Evolutionary conservation across 1,140 invertebrate species (phyloP).

Genomic region (Trypoxylus dichotomus): DNA sequence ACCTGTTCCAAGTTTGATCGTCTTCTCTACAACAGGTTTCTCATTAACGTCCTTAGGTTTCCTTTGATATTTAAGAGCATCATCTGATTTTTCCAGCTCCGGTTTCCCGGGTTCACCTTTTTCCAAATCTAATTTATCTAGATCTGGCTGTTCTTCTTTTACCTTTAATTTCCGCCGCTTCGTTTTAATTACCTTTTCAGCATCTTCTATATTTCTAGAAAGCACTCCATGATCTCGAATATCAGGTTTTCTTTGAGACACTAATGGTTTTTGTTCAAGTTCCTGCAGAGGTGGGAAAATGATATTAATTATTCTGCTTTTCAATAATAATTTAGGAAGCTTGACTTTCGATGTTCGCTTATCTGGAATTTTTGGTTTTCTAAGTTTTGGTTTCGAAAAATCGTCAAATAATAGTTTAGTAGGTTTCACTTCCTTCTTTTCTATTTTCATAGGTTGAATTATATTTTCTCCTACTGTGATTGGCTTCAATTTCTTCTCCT

Average conservation of each 20-base stretch:
- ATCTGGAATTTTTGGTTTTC: slow-evolving; percentile 44
- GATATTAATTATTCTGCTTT: slow-evolving; percentile 63
- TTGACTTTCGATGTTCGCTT: slow-evolving; percentile 52
- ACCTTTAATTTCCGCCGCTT: slow-evolving; percentile 64
- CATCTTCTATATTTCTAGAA: slow-evolving; percentile 71
- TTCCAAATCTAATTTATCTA: slow-evolving; percentile 38
- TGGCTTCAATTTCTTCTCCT: slow-evolving; percentile 31
- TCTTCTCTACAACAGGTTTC: slow-evolving; percentile 58
- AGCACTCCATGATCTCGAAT: slow-evolving; percentile 63
- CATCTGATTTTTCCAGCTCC: slow-evolving; percentile 38
- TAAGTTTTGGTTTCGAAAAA: slow-evolving; percentile 51
- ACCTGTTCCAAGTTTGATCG: slow-evolving; percentile 57
- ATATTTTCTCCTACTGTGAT: slow-evolving; percentile 31
- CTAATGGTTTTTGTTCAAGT: slow-evolving; percentile 55
- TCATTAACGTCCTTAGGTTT: slow-evolving; percentile 46
- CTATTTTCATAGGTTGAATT: slow-evolving; percentile 41
- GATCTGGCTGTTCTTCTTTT: slow-evolving; percentile 66
- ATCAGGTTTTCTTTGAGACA: slow-evolving; percentile 59
- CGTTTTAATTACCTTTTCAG: slow-evolving; percentile 62
- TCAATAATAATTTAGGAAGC: slow-evolving; percentile 66
- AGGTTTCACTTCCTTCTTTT: slow-evolving; percentile 41
- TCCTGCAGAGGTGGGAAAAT: slow-evolving; percentile 61
- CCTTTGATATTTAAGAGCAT: slow-evolving; percentile 40
- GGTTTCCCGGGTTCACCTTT: slow-evolving; percentile 36
- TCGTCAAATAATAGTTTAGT: slow-evolving; percentile 36